phyloP scores from a whole-genome alignment of 1,140 invertebrate genomes.

The Asobara japonica region DNA sequence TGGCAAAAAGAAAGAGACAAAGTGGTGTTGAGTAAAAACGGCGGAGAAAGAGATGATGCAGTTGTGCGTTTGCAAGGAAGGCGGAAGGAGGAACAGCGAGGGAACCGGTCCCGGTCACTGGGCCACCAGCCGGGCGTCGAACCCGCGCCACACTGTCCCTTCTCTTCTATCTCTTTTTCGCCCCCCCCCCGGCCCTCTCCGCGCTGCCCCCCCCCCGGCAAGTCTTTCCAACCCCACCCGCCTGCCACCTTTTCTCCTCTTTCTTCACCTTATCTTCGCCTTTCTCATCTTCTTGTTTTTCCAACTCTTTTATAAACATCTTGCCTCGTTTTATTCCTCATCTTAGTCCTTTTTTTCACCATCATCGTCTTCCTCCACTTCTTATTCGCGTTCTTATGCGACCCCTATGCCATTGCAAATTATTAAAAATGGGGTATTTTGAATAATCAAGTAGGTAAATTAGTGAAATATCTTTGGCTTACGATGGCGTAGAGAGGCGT shows the following conservation, averaged over 20 bases:
- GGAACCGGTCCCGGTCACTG: conserved; percentile 68
- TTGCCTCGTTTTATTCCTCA: conserved; percentile 3
- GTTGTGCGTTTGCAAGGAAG: conserved; percentile 67
- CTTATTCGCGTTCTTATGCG: conserved; percentile 13
- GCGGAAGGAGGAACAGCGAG: conserved; percentile 66
- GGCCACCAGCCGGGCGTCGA: conserved; percentile 66
- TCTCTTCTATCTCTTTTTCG: conserved; percentile 34
- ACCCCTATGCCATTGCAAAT: not conserved
- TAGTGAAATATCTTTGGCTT: no score
- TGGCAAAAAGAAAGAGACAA: conserved; percentile 28
- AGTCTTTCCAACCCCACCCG: not conserved
- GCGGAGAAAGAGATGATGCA: conserved; percentile 58
- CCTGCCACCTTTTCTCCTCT: not conserved
- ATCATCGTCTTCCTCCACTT: conserved; percentile 5
- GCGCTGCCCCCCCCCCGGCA: not conserved
- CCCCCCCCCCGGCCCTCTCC: no score
- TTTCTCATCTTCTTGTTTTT: conserved; percentile 4
- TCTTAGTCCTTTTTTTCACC: not conserved
- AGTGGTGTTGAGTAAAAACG: conserved; percentile 35
- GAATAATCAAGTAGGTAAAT: no score
- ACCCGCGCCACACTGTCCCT: conserved; percentile 49
- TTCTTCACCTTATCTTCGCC: not conserved
- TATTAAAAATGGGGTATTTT: no score
- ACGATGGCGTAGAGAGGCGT: no score
- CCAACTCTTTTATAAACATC: conserved; percentile 15